Percentiles rank a stretch among this genome's conserved stretches.
phyloP scores from a whole-genome alignment of 2,797 vertebrate genomes.

The Nannoperca australis region DNA sequence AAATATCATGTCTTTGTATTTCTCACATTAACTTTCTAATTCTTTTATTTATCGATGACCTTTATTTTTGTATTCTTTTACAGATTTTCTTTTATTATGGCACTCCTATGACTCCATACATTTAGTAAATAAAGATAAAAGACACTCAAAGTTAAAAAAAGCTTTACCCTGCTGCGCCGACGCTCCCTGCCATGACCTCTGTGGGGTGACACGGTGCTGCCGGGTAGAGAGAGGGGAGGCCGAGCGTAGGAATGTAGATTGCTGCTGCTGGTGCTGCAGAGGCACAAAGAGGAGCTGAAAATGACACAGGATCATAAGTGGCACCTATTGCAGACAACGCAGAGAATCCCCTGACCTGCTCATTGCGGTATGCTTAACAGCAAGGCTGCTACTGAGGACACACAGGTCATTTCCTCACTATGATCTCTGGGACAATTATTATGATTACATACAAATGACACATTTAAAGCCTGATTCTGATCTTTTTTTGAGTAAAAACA shows the following conservation, averaged over 20 bases:
- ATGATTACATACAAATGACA: background rate
- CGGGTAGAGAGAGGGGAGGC: slow-evolving; percentile 86
- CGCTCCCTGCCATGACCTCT: slow-evolving; percentile 87
- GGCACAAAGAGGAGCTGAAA: slow-evolving; percentile 90
- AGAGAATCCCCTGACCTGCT: background rate
- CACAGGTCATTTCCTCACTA: background rate
- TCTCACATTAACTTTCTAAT: too few species aligned
- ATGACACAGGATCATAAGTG: background rate
- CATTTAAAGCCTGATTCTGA: background rate
- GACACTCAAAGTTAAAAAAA: background rate
- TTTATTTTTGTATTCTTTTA: too few species aligned
- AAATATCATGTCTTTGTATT: too few species aligned
- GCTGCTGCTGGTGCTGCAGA: slow-evolving; percentile 92
- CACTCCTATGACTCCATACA: too few species aligned
- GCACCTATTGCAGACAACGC: too few species aligned
- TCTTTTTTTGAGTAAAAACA: background rate
- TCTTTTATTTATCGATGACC: too few species aligned
- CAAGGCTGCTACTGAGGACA: background rate
- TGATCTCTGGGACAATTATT: background rate
- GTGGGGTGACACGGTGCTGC: slow-evolving; percentile 82
- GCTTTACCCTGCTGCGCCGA: slow-evolving; percentile 79
- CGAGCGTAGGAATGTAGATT: slow-evolving; percentile 99
- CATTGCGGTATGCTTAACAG: background rate
- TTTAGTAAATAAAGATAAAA: background rate
- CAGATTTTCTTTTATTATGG: too few species aligned